Evolutionary conservation across 2,113 vertebrate species (phyloP), one percentile per base, ranked within the genome.

Genomic region (Gymnocephalus cernua): DNA sequence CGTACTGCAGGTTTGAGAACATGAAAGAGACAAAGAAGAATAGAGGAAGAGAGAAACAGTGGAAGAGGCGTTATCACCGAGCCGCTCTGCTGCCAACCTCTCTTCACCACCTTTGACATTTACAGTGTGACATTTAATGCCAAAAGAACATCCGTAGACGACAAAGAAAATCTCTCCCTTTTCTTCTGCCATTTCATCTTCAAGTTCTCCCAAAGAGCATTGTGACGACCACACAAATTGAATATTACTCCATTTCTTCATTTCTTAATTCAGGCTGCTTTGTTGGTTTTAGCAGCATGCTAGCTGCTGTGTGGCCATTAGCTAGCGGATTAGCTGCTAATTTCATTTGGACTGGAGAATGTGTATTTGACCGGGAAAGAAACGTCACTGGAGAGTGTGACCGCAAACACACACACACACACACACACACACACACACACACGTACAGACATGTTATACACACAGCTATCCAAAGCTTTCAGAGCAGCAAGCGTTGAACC

Each of bases 61-160:
- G 57, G 51, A 72, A 51, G 75, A 83, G 62, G 61, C 11, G 65
- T 84, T 74, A 80, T 82, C 86, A 15, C 21, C 4, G 3, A 69
- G 65, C 74, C 16, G 9, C 5, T 10, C 38, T 41, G 5, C 69
- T 19, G 32, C 59, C 35, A 62, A 84, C 83, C 85, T 84, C 73
- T 74, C 69, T 61, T 77, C 72, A 71, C 84, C 80, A 91, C 90
- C 91, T 92, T 81, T 92, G 90, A 92, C 90, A 93, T 92, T 91
- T 90, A 77, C 84, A 59, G 58, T 79, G 79, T 91, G 93, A 91
- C 90, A 89, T 93, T 92, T 91, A 86, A 84, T n/a, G 67, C 70
- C 70, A 79, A 80, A 83, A 80, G 85, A 92, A 85, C 84, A 82
- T 84, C 86, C 18, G 44, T 66, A 62, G 71, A 77, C 54, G 38